These are phyloP conservation scores for Apodemia hepburni DNA, from an alignment of 2,888 invertebrate species.

Conservation along the genomic window DNA sequence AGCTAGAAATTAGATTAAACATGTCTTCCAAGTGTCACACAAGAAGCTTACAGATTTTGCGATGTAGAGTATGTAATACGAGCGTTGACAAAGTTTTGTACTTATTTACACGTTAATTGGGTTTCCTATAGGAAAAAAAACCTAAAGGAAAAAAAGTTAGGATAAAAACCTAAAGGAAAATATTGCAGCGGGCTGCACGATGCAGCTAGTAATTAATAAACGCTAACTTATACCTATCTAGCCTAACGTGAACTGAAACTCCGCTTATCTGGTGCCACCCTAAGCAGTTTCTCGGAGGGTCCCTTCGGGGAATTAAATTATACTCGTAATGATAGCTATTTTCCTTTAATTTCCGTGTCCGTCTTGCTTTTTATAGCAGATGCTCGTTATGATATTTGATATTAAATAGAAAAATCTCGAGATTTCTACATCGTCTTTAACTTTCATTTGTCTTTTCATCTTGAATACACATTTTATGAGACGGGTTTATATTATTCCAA, in stretches of 20 bases:
- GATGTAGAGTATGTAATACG: too few relatives aligned
- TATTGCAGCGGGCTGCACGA: too few relatives aligned
- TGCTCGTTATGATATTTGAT: slow-evolving; percentile 11
- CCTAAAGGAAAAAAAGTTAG: too few relatives aligned
- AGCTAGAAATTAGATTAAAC: too few relatives aligned
- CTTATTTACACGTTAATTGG: too few relatives aligned
- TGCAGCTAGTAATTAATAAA: too few relatives aligned
- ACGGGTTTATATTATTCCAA: neutral
- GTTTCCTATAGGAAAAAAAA: too few relatives aligned
- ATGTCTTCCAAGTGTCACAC: too few relatives aligned
- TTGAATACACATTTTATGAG: neutral
- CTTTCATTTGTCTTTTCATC: neutral
- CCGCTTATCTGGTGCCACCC: neutral
- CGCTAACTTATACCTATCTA: too few relatives aligned
- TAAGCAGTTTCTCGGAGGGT: slow-evolving; percentile 54
- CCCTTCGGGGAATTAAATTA: slow-evolving; percentile 35
- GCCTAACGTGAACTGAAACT: neutral
- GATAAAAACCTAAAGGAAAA: too few relatives aligned
- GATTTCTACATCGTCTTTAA: neutral
- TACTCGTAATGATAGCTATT: slow-evolving; percentile 41
- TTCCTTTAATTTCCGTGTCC: slow-evolving; percentile 31
- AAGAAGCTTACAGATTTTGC: too few relatives aligned
- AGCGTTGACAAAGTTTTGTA: too few relatives aligned
- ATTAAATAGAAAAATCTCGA: neutral
- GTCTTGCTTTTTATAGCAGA: slow-evolving; percentile 13